Conservation (phyloP, 1,140 invertebrate genomes). For the Ceratosolen solmsi region DNA sequence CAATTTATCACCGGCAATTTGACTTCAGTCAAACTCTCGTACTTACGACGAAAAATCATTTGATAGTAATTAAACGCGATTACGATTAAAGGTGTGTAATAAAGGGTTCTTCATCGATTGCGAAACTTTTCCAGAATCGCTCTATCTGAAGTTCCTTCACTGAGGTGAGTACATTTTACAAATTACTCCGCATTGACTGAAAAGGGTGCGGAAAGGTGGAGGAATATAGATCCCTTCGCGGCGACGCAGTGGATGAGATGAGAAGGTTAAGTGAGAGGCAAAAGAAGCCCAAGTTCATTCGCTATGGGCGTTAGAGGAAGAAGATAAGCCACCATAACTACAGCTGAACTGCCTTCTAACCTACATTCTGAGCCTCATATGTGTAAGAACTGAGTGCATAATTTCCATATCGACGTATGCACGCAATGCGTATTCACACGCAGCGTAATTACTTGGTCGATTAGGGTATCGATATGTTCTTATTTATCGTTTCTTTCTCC, state of each 20-base stretch:
- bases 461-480: not conserved
- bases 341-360: slow-evolving; percentile 9
- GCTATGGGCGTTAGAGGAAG: not conserved
- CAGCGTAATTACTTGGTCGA: too few species aligned
- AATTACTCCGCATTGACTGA: not conserved
- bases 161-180: not conserved
- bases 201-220: not conserved
- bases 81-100: not conserved
- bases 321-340: slow-evolving; percentile 18
- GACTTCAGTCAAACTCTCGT: too few species aligned
- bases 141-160: not conserved
- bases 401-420: not conserved
- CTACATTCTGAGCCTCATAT: not conserved
- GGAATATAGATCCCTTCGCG: slow-evolving; percentile 15
- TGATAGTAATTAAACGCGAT: slow-evolving; percentile 1
- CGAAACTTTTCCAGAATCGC: not conserved
- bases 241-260: not conserved
- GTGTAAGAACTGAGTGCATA: not conserved
- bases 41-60: too few species aligned
- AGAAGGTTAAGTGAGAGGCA: not conserved
- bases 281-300: not conserved
- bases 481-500: not conserved
- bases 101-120: not conserved
- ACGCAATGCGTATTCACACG: not conserved
- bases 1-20: too few species aligned